Conservation (phyloP, 2,888 invertebrate genomes). For the Lapara coniferarum region DNA sequence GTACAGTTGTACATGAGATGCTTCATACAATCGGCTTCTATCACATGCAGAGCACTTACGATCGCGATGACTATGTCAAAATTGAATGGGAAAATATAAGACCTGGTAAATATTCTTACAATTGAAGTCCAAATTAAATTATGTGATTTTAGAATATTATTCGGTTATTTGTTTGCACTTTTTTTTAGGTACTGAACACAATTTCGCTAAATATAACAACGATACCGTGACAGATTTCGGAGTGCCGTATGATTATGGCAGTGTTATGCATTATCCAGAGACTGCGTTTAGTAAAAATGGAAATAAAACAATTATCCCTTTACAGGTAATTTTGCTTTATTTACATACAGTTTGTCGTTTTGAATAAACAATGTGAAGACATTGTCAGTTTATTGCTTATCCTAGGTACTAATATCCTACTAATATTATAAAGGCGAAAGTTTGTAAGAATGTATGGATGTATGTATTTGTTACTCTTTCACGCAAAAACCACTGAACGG, state of each 20-base stretch:
- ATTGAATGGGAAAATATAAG: conserved; percentile 89
- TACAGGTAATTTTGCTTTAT: conserved; percentile 50
- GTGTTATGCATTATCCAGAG: conserved; percentile 89
- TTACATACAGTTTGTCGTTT: conserved; percentile 16
- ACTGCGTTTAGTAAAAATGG: conserved; percentile 88
- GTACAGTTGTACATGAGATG: conserved; percentile 90
- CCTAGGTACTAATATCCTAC: too few relatives aligned
- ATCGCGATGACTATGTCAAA: conserved; percentile 89
- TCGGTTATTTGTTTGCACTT: conserved; percentile 11
- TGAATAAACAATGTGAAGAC: too few relatives aligned
- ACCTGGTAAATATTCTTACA: conserved; percentile 66
- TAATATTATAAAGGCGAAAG: too few relatives aligned
- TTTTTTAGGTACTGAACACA: conserved; percentile 79
- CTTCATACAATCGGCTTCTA: conserved; percentile 92
- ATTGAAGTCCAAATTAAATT: too few relatives aligned
- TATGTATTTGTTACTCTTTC: too few relatives aligned
- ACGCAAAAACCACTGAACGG: too few relatives aligned
- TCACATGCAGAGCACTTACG: conserved; percentile 91
- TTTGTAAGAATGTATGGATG: too few relatives aligned
- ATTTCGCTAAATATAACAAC: conserved; percentile 87
- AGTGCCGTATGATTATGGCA: conserved; percentile 87
- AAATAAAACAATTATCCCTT: conserved; percentile 85
- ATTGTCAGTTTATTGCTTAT: too few relatives aligned
- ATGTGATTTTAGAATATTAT: not conserved
- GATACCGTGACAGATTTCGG: conserved; percentile 86